A percentile compares a stretch with the other conserved stretches of the same genome.
Conservation (phyloP, 2,113 vertebrate genomes). For the Rhodinocichla rosea region DNA sequence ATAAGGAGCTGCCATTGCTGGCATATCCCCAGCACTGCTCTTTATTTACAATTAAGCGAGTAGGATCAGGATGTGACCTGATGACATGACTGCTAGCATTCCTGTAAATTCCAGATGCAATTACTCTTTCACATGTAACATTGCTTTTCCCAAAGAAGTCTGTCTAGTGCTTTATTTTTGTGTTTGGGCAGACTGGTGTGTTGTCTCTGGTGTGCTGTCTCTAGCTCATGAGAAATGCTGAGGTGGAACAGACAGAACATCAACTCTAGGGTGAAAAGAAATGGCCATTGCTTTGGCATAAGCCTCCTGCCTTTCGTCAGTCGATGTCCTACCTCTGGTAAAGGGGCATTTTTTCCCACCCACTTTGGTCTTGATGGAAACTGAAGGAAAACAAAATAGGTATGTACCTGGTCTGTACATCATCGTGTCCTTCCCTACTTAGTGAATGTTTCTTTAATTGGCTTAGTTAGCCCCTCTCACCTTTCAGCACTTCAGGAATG, state of each 20-base stretch:
- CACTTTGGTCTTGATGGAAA: constrained; percentile 8
- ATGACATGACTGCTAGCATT: constrained; percentile 16
- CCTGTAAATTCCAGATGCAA: constrained; percentile 18
- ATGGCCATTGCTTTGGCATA: background rate
- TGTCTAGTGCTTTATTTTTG: constrained; percentile 18
- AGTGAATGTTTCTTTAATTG: constrained; percentile 60
- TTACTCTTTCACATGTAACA: background rate
- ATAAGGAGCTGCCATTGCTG: background rate
- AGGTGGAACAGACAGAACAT: constrained; percentile 21
- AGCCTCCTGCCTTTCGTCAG: constrained; percentile 58
- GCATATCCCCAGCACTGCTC: background rate
- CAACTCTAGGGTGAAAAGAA: constrained; percentile 1
- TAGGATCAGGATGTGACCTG: background rate
- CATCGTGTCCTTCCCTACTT: background rate
- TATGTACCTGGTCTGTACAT: constrained; percentile 46
- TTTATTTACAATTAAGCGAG: background rate
- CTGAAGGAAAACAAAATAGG: constrained; percentile 40
- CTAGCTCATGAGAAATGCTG: background rate
- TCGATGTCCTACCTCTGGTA: background rate
- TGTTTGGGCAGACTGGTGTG: background rate
- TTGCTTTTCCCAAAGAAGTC: constrained; percentile 12
- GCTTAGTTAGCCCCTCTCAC: constrained; percentile 41
- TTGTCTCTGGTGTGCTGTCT: constrained; percentile 23
- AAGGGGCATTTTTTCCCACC: constrained; percentile 14
- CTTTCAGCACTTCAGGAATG: constrained; percentile 59